Percentiles rank a stretch among this genome's conserved stretches.
These are phyloP conservation scores for Clunio marinus DNA, from an alignment of 2,888 invertebrate genomes.

Conservation along the genomic window DNA sequence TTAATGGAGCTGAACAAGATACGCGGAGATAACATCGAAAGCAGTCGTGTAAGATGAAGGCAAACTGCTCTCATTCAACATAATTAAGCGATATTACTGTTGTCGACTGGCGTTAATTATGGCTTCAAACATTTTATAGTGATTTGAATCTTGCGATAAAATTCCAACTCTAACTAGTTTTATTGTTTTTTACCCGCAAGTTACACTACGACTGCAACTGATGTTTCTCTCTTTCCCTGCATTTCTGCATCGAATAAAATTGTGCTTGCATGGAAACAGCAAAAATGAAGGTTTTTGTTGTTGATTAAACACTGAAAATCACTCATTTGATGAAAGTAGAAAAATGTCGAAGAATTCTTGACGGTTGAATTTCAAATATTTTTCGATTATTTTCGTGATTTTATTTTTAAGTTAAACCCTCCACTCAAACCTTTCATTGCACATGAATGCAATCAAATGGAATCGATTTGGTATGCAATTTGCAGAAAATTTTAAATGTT, in stretches of 20 bases:
- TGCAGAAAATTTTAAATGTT: not conserved
- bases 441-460: conserved; percentile 4
- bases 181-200: too few species aligned
- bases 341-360: too few species aligned
- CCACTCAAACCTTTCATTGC: too few species aligned
- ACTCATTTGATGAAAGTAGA: too few species aligned
- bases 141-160: not conserved
- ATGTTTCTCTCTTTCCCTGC: too few species aligned
- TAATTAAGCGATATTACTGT: conserved; percentile 4
- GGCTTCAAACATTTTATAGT: not conserved
- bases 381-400: too few species aligned
- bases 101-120: conserved; percentile 1
- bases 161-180: not conserved
- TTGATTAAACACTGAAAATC: too few species aligned
- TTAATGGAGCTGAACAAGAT: too few species aligned
- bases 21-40: not conserved
- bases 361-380: too few species aligned
- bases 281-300: not conserved
- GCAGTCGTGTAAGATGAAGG: not conserved
- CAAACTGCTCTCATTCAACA: not conserved
- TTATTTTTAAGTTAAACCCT: too few species aligned
- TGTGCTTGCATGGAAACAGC: not conserved
- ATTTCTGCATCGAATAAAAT: not conserved
- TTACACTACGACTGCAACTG: not conserved
- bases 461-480: not conserved